These are phyloP conservation scores for Dicranocentrus wangi DNA, from an alignment of 2,888 invertebrate species.

Conservation along the genomic window DNA sequence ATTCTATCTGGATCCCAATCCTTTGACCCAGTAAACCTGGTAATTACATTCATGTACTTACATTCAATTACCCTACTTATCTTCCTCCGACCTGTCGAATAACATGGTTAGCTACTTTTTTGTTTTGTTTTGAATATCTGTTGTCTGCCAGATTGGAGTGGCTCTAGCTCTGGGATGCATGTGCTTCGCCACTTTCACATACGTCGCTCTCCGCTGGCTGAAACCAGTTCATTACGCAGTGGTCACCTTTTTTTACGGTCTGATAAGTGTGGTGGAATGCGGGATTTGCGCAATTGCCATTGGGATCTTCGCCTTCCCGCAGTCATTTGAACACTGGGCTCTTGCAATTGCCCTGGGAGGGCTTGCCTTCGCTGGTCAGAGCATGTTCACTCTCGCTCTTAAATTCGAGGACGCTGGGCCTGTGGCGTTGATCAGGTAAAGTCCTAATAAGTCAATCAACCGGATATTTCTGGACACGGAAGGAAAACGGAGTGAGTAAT, in stretches of 20 bases:
- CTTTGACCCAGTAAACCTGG: slow-evolving; percentile 62
- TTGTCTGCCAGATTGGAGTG: slow-evolving; percentile 70
- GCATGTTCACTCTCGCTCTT: slow-evolving; percentile 66
- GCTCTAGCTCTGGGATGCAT: slow-evolving; percentile 68
- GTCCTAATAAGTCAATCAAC: too few species aligned
- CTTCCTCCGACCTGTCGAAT: too few species aligned
- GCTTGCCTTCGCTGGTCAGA: slow-evolving; percentile 67
- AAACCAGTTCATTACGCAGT: slow-evolving; percentile 65
- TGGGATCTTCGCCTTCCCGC: slow-evolving; percentile 61
- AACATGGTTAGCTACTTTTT: too few species aligned
- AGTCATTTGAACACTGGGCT: slow-evolving; percentile 60
- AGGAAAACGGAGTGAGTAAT: too few species aligned
- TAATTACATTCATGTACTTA: too few species aligned
- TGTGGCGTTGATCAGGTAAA: slow-evolving; percentile 62
- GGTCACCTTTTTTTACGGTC: slow-evolving; percentile 69
- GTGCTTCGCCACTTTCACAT: slow-evolving; percentile 67
- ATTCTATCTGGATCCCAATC: slow-evolving; percentile 59
- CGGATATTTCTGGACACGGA: too few species aligned
- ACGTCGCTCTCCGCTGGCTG: slow-evolving; percentile 66
- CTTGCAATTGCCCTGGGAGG: slow-evolving; percentile 62
- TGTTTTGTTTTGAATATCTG: too few species aligned
- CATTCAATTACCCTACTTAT: too few species aligned
- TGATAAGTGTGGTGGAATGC: slow-evolving; percentile 66
- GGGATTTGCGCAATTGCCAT: slow-evolving; percentile 52
- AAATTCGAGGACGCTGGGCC: slow-evolving; percentile 70